Evolutionary conservation across 35 echinoderm and acorn worm genomes (phyloP).

Genomic region (Heliocidaris erythrogramma): DNA sequence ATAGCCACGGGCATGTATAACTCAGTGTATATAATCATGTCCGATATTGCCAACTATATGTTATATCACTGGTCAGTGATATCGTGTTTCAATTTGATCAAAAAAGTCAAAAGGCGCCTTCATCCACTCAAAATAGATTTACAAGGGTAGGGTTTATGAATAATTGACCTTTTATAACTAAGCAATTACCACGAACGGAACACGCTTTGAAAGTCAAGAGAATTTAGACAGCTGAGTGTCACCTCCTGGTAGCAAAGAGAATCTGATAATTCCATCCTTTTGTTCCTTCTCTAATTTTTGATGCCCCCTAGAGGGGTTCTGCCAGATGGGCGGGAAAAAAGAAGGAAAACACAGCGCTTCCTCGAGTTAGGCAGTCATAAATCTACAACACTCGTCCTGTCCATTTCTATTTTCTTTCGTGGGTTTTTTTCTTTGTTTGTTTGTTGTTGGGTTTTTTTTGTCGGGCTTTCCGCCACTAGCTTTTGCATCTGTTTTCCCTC

Average conservation of each 20-base stretch:
- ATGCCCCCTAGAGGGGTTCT: not conserved
- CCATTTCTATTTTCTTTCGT: too few relatives aligned
- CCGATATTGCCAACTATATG: too few relatives aligned
- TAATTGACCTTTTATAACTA: not conserved
- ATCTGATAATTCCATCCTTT: not conserved
- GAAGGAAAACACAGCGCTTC: not conserved
- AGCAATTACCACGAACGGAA: not conserved
- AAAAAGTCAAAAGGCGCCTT: too few relatives aligned
- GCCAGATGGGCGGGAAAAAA: not conserved
- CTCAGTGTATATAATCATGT: too few relatives aligned
- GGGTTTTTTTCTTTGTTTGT: too few relatives aligned
- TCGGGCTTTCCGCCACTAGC: too few relatives aligned
- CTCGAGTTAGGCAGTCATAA: not conserved
- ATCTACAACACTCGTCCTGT: not conserved
- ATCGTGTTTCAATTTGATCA: too few relatives aligned
- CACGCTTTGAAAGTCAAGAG: not conserved
- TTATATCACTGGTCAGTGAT: too few relatives aligned
- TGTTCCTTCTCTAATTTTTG: not conserved
- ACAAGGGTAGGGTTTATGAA: not conserved
- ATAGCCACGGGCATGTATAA: too few relatives aligned
- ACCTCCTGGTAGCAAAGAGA: not conserved
- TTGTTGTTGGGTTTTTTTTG: too few relatives aligned
- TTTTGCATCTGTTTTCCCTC: too few relatives aligned
- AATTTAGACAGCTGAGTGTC: conserved; percentile 16
- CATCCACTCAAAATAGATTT: too few relatives aligned